Conservation (phyloP, 2,113 vertebrate genomes). For the Sorex fumeus region DNA sequence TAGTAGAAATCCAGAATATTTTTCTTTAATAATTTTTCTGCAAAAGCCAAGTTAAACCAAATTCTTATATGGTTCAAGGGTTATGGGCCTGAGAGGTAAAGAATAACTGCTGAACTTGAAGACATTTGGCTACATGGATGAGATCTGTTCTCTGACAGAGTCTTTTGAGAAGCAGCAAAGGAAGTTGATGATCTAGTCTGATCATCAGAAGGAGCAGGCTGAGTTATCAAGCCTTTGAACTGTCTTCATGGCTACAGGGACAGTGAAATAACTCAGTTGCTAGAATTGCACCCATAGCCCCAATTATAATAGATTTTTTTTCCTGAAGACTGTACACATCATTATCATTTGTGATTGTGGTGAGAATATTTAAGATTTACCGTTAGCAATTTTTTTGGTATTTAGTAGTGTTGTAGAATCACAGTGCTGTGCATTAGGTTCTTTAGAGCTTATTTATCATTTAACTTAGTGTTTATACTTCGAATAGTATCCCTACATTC, state of each 20-base stretch:
- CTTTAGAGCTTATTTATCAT: background rate
- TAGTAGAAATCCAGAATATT: constrained; percentile 13
- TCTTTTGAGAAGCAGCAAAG: background rate
- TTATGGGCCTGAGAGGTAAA: background rate
- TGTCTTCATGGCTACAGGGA: background rate
- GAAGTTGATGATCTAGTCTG: too few species aligned
- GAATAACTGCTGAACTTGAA: background rate
- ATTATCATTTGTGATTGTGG: background rate
- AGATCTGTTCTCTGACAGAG: background rate
- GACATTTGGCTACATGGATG: too few species aligned
- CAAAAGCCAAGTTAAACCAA: background rate
- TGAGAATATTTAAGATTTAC: background rate
- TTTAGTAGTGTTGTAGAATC: background rate
- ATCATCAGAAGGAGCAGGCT: background rate
- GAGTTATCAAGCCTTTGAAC: background rate
- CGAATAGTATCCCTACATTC: background rate
- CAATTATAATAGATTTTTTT: background rate
- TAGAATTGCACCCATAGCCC: background rate
- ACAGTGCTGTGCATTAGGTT: background rate
- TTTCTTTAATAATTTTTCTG: constrained; percentile 33
- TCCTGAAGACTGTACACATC: background rate
- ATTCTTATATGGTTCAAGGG: background rate
- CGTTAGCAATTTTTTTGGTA: background rate
- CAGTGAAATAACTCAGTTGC: background rate
- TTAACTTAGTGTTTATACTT: background rate